Evolutionary conservation across 2,113 vertebrate genomes (phyloP).

Genomic region (Morone chrysops): DNA sequence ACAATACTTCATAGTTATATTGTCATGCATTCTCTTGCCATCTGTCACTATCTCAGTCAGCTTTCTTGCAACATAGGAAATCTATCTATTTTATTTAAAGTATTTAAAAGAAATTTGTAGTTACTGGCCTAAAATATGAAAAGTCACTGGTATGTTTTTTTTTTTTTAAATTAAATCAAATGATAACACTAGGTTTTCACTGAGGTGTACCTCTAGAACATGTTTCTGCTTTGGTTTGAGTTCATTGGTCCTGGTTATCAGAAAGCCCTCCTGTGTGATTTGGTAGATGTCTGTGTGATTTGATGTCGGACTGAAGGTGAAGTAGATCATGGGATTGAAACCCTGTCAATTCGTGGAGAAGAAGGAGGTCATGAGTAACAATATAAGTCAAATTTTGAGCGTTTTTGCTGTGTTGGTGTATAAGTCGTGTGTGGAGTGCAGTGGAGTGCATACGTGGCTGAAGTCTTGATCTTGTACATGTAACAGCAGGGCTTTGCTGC

Average conservation of each 20-base stretch:
- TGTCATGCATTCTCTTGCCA: background rate
- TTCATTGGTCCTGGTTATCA: constrained; percentile 77
- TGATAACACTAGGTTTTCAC: background rate
- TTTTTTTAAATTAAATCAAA: background rate
- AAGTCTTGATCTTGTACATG: constrained; percentile 84
- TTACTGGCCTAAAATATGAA: background rate
- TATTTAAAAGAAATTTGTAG: background rate
- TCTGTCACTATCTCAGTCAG: too few relatives aligned
- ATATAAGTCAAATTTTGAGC: constrained; percentile 8
- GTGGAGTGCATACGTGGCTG: constrained; percentile 69
- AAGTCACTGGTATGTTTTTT: background rate
- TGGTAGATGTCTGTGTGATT: constrained; percentile 82
- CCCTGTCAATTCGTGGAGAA: constrained; percentile 62
- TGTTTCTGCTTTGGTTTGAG: constrained; percentile 80
- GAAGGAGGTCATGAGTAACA: background rate
- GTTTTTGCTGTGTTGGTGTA: background rate
- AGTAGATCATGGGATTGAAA: constrained; percentile 82
- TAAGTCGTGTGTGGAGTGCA: background rate
- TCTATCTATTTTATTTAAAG: too few relatives aligned
- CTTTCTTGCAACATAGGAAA: too few relatives aligned
- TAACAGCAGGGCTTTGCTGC: constrained; percentile 78
- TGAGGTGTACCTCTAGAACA: constrained; percentile 78
- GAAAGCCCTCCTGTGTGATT: constrained; percentile 80
- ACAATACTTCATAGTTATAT: background rate
- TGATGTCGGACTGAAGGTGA: constrained; percentile 69